Evolutionary conservation across 2,888 invertebrate genomes (phyloP).

Genomic region (Caenorhabditis wallacei): DNA sequence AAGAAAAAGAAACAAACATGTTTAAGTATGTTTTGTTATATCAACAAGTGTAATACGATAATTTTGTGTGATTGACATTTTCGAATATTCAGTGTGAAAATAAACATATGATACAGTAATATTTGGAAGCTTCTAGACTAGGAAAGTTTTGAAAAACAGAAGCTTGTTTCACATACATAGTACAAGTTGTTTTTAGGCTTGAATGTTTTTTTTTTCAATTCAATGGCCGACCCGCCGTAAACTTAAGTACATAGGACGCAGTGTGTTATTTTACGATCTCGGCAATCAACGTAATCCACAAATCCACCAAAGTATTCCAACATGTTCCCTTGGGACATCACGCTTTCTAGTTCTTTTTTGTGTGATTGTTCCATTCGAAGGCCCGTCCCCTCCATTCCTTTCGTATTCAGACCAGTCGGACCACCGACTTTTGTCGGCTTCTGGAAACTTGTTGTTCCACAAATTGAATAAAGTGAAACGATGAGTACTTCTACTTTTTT

Average conservation of each 20-base stretch:
- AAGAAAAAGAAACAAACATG: background rate
- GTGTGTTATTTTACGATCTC: slow-evolving; percentile 47
- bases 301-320: slow-evolving; percentile 23
- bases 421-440: slow-evolving; percentile 51
- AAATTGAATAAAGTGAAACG: slow-evolving; percentile 65
- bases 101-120: slow-evolving; percentile 18
- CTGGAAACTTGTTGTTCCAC: slow-evolving; percentile 54
- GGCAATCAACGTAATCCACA: slow-evolving; percentile 57
- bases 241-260: slow-evolving; percentile 34
- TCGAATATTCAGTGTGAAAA: background rate
- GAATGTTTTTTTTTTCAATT: slow-evolving; percentile 26
- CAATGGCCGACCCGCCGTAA: slow-evolving; percentile 34
- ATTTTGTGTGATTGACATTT: slow-evolving; percentile 1
- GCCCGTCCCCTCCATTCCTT: slow-evolving; percentile 3
- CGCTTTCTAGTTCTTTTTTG: slow-evolving; percentile 26
- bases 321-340: slow-evolving; percentile 46
- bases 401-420: slow-evolving; percentile 8
- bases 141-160: slow-evolving; percentile 6
- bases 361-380: slow-evolving; percentile 42
- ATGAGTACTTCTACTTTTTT: slow-evolving; percentile 47
- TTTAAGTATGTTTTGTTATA: slow-evolving; percentile 4
- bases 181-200: slow-evolving; percentile 46
- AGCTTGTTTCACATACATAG: slow-evolving; percentile 45
- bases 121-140: slow-evolving; percentile 1
- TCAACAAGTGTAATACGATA: background rate